A percentile compares a stretch with the other conserved stretches of the same genome.
Conservation (phyloP, 2,113 vertebrate species). For the Petromus typicus region DNA sequence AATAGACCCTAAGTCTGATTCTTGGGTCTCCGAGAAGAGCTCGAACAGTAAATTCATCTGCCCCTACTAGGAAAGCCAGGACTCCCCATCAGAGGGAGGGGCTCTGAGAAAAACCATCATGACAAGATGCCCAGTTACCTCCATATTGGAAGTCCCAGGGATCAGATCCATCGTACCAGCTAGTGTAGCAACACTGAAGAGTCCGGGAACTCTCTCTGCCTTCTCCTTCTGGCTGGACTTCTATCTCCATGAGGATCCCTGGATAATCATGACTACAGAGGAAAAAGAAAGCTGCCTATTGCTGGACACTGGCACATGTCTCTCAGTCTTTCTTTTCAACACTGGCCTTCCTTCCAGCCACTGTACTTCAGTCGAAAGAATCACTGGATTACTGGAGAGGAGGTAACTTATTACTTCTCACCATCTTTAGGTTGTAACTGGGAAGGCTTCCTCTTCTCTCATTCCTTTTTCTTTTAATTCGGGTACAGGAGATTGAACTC, state of each 20-base stretch:
- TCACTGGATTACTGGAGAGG: background rate
- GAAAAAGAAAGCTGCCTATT: background rate
- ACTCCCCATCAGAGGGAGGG: background rate
- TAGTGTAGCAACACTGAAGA: background rate
- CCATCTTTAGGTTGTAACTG: background rate
- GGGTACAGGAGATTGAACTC: no score
- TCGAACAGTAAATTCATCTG: background rate
- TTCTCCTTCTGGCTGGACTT: background rate
- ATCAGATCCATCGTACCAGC: background rate
- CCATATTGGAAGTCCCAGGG: background rate
- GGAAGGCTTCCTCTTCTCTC: background rate
- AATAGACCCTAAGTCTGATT: background rate
- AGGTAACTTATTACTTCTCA: background rate
- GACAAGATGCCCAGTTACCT: background rate
- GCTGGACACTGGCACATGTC: background rate
- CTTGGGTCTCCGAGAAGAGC: background rate
- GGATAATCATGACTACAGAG: background rate
- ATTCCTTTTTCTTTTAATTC: background rate
- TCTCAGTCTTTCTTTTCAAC: background rate
- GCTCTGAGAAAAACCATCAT: background rate
- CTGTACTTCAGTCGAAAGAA: background rate
- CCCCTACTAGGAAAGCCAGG: background rate
- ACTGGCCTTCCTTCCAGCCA: background rate
- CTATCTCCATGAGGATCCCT: background rate
- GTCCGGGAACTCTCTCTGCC: background rate